A percentile compares a stretch with the other conserved stretches of the same genome.
Conservation (phyloP, 2,797 vertebrate genomes). For the Lateolabrax maculatus region DNA sequence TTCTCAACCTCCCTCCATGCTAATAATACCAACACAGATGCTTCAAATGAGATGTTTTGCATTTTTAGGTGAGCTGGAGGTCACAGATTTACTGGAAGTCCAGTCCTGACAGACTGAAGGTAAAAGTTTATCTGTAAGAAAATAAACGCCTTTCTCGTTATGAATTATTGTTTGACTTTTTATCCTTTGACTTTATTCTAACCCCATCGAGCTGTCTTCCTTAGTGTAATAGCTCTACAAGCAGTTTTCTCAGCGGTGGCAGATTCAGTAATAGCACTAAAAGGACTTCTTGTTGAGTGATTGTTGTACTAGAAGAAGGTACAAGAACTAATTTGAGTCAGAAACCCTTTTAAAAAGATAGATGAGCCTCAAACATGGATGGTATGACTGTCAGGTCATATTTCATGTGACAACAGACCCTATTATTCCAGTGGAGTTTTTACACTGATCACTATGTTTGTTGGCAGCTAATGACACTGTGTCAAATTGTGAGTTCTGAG, state of each 20-base stretch:
- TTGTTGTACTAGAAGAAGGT: background rate
- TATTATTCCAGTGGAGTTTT: conserved; percentile 12
- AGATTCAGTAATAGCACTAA: background rate
- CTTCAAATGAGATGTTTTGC: conserved; percentile 42
- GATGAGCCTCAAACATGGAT: background rate
- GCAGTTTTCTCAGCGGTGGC: too few species aligned
- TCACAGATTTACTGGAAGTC: conserved; percentile 59
- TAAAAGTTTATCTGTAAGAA: conserved; percentile 7
- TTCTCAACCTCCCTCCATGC: background rate
- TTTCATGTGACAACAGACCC: conserved; percentile 3
- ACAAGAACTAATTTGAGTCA: background rate
- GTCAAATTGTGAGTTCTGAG: conserved; percentile 23
- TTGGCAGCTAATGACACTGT: conserved; percentile 25
- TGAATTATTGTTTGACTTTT: background rate
- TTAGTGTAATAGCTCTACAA: background rate
- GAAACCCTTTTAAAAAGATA: background rate
- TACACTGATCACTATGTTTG: conserved; percentile 10
- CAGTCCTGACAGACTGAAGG: conserved; percentile 46
- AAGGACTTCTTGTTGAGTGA: background rate
- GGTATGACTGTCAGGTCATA: background rate
- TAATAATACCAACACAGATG: conserved; percentile 33
- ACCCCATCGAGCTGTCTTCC: background rate
- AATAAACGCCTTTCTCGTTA: background rate
- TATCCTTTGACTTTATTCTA: background rate
- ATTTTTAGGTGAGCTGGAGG: conserved; percentile 42